Base-by-base conservation (phyloP, 2,113 vertebrate species). In the Ellobius talpinus region DNA sequence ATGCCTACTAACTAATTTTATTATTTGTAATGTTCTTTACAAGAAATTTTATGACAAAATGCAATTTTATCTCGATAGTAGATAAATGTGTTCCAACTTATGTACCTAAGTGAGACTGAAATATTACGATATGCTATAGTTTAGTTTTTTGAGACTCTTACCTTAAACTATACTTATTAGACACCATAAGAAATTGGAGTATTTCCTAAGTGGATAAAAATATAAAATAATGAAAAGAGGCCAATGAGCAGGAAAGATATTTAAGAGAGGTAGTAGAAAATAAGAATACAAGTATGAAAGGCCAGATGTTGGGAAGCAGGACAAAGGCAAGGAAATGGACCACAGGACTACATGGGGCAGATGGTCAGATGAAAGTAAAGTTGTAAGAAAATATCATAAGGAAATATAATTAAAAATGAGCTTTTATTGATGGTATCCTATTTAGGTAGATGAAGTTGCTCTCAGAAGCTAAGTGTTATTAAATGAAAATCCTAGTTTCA, bases 61-160 rank as follows among this genome's bases (percentile, higher is more conserved):
- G 12, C n/a, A 95, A 77, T 72, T 84, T 92, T 31, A 96, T 89
- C 70, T 96, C 55, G 33, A 72, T 61, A 23, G 50, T 9, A 76
- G 63, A 68, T 84, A 85, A 66, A 86, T 85, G 72, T 84, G 23
- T 23, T 26, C 14, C 19, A 31, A 96, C 11, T 87, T 39, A 89
- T 11, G 66, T 26, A 42, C 24, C 68, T 58, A 90, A 72, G 66
- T 81, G 79, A 66, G 72, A 74, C 19, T 50, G 4, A 94, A 90
- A 96, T 47, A 2, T 42, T 76, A 58, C 33, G 0, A 87, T 74
- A 33, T 52, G 63, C 17, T 73, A 45, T 72, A 66, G 42, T 45
- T 94, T 81, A 87, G 3, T 58, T 21, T 2, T 21, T 58, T 17
- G 19, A 87, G 61, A 95, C 93, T 77, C 3, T 52, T 68, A 65